A percentile compares a stretch with the other conserved stretches of the same genome.
phyloP scores from a whole-genome alignment of 2,797 vertebrate species.

The Mionectes olivaceus region DNA sequence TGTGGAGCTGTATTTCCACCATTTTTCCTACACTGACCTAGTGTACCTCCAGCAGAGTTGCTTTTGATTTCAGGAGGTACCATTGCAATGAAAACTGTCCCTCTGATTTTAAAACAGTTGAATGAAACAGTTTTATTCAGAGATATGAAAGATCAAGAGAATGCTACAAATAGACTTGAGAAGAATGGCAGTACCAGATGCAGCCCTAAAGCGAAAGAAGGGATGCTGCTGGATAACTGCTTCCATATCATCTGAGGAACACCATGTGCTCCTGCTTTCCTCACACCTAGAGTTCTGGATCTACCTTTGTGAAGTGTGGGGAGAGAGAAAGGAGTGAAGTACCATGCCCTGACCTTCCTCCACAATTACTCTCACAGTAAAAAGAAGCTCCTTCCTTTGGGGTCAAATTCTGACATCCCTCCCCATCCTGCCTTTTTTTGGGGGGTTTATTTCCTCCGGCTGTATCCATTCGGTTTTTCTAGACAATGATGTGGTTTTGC shows the following conservation, averaged over 20 bases:
- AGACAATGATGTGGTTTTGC: background rate
- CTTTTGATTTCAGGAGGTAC: background rate
- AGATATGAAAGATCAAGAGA: background rate
- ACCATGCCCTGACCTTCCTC: background rate
- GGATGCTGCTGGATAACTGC: background rate
- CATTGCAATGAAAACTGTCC: background rate
- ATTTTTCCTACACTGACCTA: background rate
- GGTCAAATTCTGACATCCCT: background rate
- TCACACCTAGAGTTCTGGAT: background rate
- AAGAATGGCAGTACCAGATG: background rate
- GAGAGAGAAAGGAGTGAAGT: background rate
- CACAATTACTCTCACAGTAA: background rate
- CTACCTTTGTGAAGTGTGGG: background rate
- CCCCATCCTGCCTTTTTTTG: rapidly evolving
- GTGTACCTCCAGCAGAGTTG: background rate
- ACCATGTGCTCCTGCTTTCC: background rate
- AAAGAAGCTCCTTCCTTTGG: background rate
- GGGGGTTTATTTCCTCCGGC: background rate
- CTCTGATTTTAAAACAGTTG: background rate
- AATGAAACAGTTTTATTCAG: background rate
- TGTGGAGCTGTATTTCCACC: background rate
- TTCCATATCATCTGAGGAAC: background rate
- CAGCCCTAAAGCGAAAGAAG: background rate
- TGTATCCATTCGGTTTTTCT: background rate
- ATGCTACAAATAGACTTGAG: background rate